Percentiles rank a stretch among this genome's conserved stretches.
phyloP scores from a whole-genome alignment of 2,113 vertebrate species.

The Heloderma charlesbogerti region DNA sequence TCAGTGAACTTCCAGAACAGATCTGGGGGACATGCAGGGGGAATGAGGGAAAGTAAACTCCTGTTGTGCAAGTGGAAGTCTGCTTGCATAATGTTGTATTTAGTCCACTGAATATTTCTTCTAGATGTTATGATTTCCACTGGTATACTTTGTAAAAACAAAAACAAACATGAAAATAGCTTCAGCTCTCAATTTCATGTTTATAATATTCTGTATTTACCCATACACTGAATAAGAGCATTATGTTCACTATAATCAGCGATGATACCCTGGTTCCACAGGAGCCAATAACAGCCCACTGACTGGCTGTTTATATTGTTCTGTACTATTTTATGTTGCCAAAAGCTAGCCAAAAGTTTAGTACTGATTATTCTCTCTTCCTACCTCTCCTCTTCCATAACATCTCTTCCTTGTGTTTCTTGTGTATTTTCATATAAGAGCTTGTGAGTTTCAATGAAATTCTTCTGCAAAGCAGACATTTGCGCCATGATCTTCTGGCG shows the following conservation, averaged over 20 bases:
- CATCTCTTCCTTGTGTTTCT: constrained; percentile 82
- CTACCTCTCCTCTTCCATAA: constrained; percentile 82
- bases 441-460: constrained; percentile 98
- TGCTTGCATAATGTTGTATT: background rate
- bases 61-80: background rate
- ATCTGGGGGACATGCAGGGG: background rate
- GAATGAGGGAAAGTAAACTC: background rate
- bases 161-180: background rate
- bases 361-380: background rate
- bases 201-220: background rate
- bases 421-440: constrained; percentile 92
- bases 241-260: background rate
- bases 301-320: background rate
- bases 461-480: constrained; percentile 98
- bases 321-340: background rate
- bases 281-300: background rate
- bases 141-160: background rate
- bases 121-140: background rate
- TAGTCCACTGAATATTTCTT: background rate
- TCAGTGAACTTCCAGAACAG: background rate
- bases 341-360: background rate
- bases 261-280: background rate
- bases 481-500: constrained; percentile 99
- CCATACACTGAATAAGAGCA: background rate
- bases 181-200: background rate